These are phyloP conservation scores for Polietes domitor DNA, from an alignment of 2,888 invertebrate genomes.

Conservation along the genomic window DNA sequence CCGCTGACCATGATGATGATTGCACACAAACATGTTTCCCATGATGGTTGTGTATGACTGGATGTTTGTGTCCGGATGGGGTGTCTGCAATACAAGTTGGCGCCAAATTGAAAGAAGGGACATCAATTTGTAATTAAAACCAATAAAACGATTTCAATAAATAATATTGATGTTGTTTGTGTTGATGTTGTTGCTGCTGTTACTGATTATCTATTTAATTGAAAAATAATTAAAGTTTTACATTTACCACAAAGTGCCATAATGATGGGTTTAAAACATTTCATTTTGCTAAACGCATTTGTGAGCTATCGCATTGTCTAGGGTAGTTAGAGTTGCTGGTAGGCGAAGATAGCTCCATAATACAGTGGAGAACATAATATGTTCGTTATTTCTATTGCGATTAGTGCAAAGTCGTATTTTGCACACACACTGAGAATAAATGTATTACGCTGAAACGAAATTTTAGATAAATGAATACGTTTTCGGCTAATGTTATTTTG, in stretches of 20 bases:
- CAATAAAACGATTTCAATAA: slow-evolving; percentile 37
- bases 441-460: too few species aligned
- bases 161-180: slow-evolving; percentile 29
- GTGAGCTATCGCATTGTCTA: background rate
- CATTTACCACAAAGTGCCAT: slow-evolving; percentile 3
- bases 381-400: too few species aligned
- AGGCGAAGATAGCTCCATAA: background rate
- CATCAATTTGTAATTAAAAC: slow-evolving; percentile 35
- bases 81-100: slow-evolving; percentile 16
- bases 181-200: slow-evolving; percentile 18
- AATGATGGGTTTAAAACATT: slow-evolving; percentile 4
- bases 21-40: background rate
- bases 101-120: background rate
- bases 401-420: too few species aligned
- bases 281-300: slow-evolving; percentile 10
- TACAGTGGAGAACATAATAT: too few species aligned
- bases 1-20: background rate
- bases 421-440: too few species aligned
- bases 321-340: background rate
- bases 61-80: background rate
- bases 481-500: too few species aligned
- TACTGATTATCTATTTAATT: slow-evolving; percentile 31
- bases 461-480: too few species aligned
- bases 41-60: background rate
- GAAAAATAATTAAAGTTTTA: slow-evolving; percentile 22